Evolutionary conservation across 1,140 invertebrate species (phyloP), one percentile per base, ranked within the genome.

Genomic region (Trialeurodes vaporariorum): DNA sequence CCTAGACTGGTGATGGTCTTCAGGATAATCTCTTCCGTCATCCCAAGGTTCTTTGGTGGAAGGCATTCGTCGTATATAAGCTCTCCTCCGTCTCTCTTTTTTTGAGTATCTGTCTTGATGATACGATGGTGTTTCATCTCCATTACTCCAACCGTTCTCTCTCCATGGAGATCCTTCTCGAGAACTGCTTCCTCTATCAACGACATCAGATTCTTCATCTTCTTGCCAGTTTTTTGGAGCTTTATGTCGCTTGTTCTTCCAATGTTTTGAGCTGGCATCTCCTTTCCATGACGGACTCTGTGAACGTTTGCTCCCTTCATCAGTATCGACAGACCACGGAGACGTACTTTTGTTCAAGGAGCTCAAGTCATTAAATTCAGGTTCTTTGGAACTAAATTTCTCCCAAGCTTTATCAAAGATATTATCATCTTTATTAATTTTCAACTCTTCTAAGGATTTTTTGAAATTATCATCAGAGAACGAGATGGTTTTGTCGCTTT

Each of bases 241-340:
- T 66, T 69, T 72, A 65, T 71, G 70, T 59, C 68, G 59, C 61
- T 71, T 71, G 21, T 68, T 69, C 72, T 77, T 66, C 71, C 73
- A 23, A 73, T 75, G 69, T 82, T 78, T 74, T 80, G 27, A 64
- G 76, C 79, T 71, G 26, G 65, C 69, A 60, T 74, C 70, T 58
- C 71, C 71, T 65, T 69, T 67, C 69, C 69, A 70, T 17, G 69
- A 67, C 25, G 68, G 73, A 25, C 67, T 70, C 67, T 23, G 60
- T n/a, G 68, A 71, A 61, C 40, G 73, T 0, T 76, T 74, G 17
- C 34, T 49, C 5, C 34, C 34, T 9, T 49, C 64, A 79, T 79
- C 82, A 69, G 90, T 87, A 66, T 91, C 88, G 0, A 87, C 87
- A 1, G 89, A 91, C 84, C 88, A 90, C 0, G 87, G 87, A 1